Percentiles rank a stretch among this genome's conserved stretches.
phyloP scores from a whole-genome alignment of 2,113 vertebrate genomes.

The Papio anubis region DNA sequence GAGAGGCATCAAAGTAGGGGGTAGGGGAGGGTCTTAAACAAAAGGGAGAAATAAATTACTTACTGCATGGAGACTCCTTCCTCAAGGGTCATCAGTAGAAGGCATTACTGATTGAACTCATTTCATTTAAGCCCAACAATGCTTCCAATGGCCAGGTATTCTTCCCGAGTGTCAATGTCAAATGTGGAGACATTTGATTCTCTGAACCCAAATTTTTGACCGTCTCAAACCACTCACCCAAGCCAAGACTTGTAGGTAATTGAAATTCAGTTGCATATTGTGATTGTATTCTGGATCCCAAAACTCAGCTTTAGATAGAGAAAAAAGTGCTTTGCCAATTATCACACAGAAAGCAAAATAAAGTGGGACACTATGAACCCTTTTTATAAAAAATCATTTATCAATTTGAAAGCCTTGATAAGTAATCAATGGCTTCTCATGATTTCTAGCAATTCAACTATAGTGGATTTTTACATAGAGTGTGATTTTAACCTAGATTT shows the following conservation, averaged over 20 bases:
- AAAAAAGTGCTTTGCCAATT: neutral
- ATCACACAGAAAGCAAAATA: neutral
- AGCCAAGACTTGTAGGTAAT: neutral
- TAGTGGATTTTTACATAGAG: neutral
- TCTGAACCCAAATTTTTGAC: neutral
- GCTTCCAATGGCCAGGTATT: neutral
- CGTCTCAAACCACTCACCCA: neutral
- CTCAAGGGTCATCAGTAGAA: neutral
- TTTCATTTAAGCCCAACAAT: neutral
- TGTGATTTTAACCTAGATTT: neutral
- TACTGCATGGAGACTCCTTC: neutral
- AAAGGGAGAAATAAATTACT: neutral
- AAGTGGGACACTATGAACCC: neutral
- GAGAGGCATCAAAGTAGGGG: neutral
- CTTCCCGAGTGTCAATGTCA: neutral
- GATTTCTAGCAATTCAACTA: neutral
- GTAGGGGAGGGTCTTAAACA: neutral
- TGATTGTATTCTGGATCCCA: neutral
- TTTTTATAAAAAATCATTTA: neutral
- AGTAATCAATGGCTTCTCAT: neutral
- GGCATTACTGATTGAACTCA: neutral
- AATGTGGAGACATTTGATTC: neutral
- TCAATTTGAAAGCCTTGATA: neutral
- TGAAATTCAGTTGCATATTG: neutral
- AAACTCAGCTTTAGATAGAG: neutral